Evolutionary conservation across 2,113 vertebrate genomes (phyloP).

Genomic region (Hippoglossus stenolepis): DNA sequence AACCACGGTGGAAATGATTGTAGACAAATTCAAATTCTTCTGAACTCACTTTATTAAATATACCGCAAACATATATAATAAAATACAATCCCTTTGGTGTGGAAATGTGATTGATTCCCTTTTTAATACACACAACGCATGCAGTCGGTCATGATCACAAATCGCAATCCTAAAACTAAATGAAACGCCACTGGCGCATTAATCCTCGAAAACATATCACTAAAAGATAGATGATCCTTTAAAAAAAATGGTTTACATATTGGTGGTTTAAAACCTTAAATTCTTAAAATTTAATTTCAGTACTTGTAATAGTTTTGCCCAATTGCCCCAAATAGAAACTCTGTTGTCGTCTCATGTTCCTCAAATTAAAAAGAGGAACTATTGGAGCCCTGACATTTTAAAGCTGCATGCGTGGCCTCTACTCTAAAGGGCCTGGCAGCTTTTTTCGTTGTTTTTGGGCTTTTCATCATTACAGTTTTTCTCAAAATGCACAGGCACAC

Average conservation of each 20-base stretch:
- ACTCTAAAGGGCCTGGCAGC: constrained; percentile 53
- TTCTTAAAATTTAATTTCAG: no score
- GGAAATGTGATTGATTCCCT: background rate
- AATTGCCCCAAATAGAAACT: background rate
- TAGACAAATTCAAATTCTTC: background rate
- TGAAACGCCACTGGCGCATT: background rate
- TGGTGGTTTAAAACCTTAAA: no score
- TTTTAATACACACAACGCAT: background rate
- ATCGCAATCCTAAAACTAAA: background rate
- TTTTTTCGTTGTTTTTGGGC: constrained; percentile 68
- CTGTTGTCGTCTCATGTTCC: no score
- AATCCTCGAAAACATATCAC: no score
- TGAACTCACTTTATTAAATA: background rate
- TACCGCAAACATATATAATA: background rate
- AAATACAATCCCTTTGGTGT: background rate
- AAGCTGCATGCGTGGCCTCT: constrained; percentile 9
- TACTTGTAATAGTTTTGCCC: no score
- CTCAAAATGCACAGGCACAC: constrained; percentile 84
- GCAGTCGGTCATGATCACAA: no score
- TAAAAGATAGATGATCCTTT: no score
- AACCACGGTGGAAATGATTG: background rate
- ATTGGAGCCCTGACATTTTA: constrained; percentile 25
- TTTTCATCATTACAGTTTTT: constrained; percentile 48
- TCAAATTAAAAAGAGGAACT: background rate
- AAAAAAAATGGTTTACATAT: no score